Evolutionary conservation across 2,797 vertebrate species (phyloP).

Genomic region (Spinibarbus caldwelli): DNA sequence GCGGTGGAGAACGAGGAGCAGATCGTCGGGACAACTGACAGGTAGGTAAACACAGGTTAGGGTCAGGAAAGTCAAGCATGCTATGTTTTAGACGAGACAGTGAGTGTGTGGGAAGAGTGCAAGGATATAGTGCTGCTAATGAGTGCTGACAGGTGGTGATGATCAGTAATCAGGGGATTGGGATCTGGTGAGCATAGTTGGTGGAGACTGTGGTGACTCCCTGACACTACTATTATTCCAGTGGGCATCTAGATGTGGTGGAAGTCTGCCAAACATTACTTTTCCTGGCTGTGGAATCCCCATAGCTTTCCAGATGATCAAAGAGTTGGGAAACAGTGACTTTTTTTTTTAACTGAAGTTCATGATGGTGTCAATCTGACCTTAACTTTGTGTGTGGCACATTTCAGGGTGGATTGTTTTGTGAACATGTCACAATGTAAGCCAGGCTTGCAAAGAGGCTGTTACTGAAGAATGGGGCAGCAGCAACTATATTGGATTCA

Average conservation of each 20-base stretch:
- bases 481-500: background rate
- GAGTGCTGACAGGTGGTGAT: no score
- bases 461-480: background rate
- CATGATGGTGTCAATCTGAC: background rate
- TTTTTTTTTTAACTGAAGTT: background rate
- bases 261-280: background rate
- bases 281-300: background rate
- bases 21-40: no score
- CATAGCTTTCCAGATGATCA: background rate
- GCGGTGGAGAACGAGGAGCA: no score
- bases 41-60: no score
- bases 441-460: background rate
- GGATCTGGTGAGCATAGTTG: no score
- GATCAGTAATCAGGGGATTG: no score
- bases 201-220: no score
- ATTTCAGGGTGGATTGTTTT: background rate
- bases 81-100: no score
- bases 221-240: background rate
- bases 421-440: background rate
- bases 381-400: slow-evolving; percentile 1
- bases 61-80: no score
- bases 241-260: background rate
- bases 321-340: background rate
- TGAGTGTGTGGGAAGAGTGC: no score
- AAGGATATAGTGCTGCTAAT: no score